Evolutionary conservation across 2,888 invertebrate species (phyloP), one percentile per base, ranked within the genome.

Genomic region (Heliconius ethilla): DNA sequence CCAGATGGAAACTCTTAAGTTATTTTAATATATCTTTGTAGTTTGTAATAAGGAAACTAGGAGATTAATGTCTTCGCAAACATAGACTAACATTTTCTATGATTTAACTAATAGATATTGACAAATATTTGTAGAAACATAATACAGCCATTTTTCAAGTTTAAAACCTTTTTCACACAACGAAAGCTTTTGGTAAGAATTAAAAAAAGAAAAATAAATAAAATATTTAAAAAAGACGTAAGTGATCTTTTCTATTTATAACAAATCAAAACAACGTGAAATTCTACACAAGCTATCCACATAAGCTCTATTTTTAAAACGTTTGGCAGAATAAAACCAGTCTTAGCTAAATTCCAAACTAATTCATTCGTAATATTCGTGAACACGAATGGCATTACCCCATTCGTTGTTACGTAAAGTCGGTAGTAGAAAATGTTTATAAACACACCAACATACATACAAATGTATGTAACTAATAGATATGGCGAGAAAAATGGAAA

Each of bases 341-440:
- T 67, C 37, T 67, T 40, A 40, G 67, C 25, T 25, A 40, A 69
- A 40, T 69, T 69, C 69, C 69, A 25, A 69, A 69, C 25, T 7
- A 15, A 25, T 40, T 25, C 69, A 25, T 15, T 69, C 69, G 67
- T 40, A 67, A 70, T 33, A 70, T 55, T 55, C 55, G 59, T 59
- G 59, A 6, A 29, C 55, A 70, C 29, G 29, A 70, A 55, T 70
- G 13, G 51, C 22, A 7, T 33, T 55, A 72, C 33, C 13, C 18
- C n/a, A 72, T 51, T 5, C 25, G 33, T 29, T 55, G 33, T 72
- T 72, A 72, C 72, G 55, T 59, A 72, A 72, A 22, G 6, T 18
- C 6, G 1, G 55, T 59, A 59, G 55, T 59, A 25, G 69, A 40
- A 69, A 69, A 69, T 72, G 72, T 72, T 74, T 74, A 62, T 40